Evolutionary conservation across 2,888 invertebrate genomes (phyloP).

Genomic region (Caenorhabditis macrosperma): DNA sequence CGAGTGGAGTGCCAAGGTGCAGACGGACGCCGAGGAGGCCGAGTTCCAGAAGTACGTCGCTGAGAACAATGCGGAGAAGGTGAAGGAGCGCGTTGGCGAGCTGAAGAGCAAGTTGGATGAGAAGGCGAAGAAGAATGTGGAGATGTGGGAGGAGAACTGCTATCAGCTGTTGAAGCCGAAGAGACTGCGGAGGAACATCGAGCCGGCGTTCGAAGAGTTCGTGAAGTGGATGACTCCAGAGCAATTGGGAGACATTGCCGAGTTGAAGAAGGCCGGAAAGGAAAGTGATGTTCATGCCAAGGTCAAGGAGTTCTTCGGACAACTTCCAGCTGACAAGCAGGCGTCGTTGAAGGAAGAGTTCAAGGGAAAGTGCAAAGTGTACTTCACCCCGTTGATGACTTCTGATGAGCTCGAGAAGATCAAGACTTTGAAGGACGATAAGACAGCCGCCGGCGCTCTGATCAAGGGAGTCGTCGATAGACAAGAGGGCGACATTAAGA

Average conservation of each 20-base stretch:
- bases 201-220: conserved; percentile 55
- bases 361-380: conserved; percentile 34
- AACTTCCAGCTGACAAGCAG: conserved; percentile 23
- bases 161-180: conserved; percentile 36
- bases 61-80: conserved; percentile 54
- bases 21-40: conserved; percentile 18
- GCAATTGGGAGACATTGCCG: conserved; percentile 55
- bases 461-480: conserved; percentile 29
- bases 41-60: conserved; percentile 54
- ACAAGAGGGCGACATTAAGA: conserved; percentile 39
- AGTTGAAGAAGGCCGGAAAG: conserved; percentile 39
- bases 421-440: conserved; percentile 7
- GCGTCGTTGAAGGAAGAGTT: conserved; percentile 24
- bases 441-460: conserved; percentile 18
- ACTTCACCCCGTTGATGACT: conserved; percentile 12
- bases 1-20: conserved; percentile 60
- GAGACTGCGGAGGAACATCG: conserved; percentile 53
- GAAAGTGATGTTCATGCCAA: conserved; percentile 10
- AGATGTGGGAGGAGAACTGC: conserved; percentile 62
- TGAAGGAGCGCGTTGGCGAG: conserved; percentile 61
- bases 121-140: conserved; percentile 54
- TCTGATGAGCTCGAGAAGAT: conserved; percentile 10
- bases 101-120: conserved; percentile 65
- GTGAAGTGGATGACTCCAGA: conserved; percentile 66
- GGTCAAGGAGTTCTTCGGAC: conserved; percentile 1